Base-by-base conservation (phyloP, 2,888 invertebrate genomes). In the Odontomyia ornata region DNA sequence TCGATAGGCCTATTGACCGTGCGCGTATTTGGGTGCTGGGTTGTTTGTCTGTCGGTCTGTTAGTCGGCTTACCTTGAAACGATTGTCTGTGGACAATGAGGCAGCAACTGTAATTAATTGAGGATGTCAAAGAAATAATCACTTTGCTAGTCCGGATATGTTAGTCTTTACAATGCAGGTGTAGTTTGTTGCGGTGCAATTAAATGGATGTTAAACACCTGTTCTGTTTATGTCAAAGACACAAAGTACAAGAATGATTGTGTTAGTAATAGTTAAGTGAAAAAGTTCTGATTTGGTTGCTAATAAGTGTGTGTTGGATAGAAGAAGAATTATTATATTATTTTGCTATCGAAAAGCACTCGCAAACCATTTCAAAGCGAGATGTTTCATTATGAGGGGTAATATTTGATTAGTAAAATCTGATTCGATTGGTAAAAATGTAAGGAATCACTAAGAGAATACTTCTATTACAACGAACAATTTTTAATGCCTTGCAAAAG, bases 91-190 rank as follows among this genome's bases (percentile, higher is more conserved):
- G 25, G n/a, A 60, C 23, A 43, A 30, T 11, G 28, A 15, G 9
- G 47, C 3, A n/a, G 21, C 18, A 5, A 43, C 1, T 47, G 71
- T 25, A 71, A 71, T 71, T 71, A 71, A 71, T 71, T 71, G 71
- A 71, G 47, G 71, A 71, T 47, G 71, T 71, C 71, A 71, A 71
- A 71, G 71, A 71, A 47, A 71, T 71, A 71, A 71, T 71, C 47
- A 25, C 52, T 7, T 18, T n/a, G 64, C 28, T 9, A 28, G 64
- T 30, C 64, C 64, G 64, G 64, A 64, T 64, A 25, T 64, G 21
- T 64, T 13, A n/a, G 7, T 64, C 28, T 27, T 30, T 64, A 25
- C 23, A 30, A n/a, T 36, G 64, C 27, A 64, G n/a, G 30, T 28
- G 64, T 64, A 64, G 64, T 28, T 21, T 5, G 36, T 36, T 9